Percentiles rank a stretch among this genome's conserved stretches.
phyloP scores from a whole-genome alignment of 2,797 vertebrate genomes.

The Sebastes paucispinis region DNA sequence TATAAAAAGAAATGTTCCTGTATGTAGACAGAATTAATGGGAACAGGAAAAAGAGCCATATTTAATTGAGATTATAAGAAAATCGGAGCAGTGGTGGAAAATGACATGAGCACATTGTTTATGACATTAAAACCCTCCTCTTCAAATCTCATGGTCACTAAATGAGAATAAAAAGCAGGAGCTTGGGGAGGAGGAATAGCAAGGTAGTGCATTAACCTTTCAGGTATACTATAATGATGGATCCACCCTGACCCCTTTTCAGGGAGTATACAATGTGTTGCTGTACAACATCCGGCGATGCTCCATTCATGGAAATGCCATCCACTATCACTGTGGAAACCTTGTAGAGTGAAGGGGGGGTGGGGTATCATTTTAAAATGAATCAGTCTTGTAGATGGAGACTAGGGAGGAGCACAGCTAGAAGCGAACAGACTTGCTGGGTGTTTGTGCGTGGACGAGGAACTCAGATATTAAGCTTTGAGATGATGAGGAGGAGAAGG shows the following conservation, averaged over 20 bases:
- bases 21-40: not conserved
- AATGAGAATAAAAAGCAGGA: conserved; percentile 49
- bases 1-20: not conserved
- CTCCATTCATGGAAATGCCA: conserved; percentile 25
- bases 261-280: conserved; percentile 16
- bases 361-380: conserved; percentile 24
- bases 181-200: conserved; percentile 33
- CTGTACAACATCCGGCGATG: conserved; percentile 33
- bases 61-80: conserved; percentile 7
- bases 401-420: not conserved
- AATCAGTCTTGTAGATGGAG: not conserved
- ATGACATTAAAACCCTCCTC: conserved; percentile 30
- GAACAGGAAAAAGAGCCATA: not conserved
- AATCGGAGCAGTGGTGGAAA: not conserved
- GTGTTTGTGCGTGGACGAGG: not conserved
- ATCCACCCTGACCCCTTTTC: conserved; percentile 58
- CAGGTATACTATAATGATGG: conserved; percentile 41
- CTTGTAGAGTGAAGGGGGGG: not conserved
- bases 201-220: conserved; percentile 69
- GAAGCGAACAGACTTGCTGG: not conserved
- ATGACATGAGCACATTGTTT: conserved; percentile 21
- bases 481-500: not conserved
- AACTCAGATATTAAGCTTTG: not conserved
- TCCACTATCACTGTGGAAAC: conserved; percentile 61
- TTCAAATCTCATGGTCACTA: conserved; percentile 23